phyloP scores from a whole-genome alignment of 2,888 invertebrate genomes.

The Linyphia triangularis region DNA sequence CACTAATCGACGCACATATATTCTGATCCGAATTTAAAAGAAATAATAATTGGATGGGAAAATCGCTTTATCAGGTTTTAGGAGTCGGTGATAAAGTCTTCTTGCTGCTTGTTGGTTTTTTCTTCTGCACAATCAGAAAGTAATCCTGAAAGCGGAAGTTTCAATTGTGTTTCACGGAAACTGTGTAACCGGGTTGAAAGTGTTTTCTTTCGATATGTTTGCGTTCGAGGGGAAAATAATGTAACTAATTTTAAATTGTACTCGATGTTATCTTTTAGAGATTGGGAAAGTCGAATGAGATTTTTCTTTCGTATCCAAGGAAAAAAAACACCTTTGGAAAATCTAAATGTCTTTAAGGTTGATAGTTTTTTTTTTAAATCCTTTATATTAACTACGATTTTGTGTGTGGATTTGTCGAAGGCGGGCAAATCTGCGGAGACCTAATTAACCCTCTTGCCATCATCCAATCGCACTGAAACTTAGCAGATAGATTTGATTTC shows the following conservation, averaged over 20 bases:
- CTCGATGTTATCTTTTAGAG: not conserved
- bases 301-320: too few relatives aligned
- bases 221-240: not conserved
- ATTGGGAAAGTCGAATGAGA: too few relatives aligned
- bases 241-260: not conserved
- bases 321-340: too few relatives aligned
- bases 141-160: constrained; percentile 14
- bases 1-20: not conserved
- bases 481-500: too few relatives aligned
- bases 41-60: constrained; percentile 12
- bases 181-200: constrained; percentile 29
- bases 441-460: too few relatives aligned
- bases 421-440: too few relatives aligned
- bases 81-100: not conserved
- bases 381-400: too few relatives aligned
- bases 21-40: not conserved
- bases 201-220: not conserved
- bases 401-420: too few relatives aligned
- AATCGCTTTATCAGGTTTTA: not conserved
- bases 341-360: too few relatives aligned
- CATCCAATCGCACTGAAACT: too few relatives aligned
- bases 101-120: not conserved
- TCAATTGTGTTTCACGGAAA: constrained; percentile 9
- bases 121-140: too few relatives aligned
- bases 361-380: too few relatives aligned